Evolutionary conservation across 2,797 vertebrate genomes (phyloP).

Genomic region (Dicrostonyx torquatus): DNA sequence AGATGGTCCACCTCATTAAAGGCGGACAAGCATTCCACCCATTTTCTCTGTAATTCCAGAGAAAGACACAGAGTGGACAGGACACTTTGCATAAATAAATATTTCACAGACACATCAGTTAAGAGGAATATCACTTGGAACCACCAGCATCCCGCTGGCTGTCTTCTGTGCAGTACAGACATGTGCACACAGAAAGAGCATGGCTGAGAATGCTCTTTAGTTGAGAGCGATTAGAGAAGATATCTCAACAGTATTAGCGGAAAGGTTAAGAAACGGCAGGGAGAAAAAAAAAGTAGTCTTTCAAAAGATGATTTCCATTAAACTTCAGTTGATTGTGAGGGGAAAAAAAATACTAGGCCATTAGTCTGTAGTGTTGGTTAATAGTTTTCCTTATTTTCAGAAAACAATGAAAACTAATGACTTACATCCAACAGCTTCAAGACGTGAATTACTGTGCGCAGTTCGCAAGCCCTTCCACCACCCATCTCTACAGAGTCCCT

Average conservation of each 20-base stretch:
- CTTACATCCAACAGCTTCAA: slow-evolving; percentile 80
- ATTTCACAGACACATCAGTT: not conserved
- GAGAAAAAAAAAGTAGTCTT: not conserved
- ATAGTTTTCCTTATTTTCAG: slow-evolving; percentile 80
- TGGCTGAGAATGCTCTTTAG: slow-evolving; percentile 14
- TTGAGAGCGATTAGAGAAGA: slow-evolving; percentile 9
- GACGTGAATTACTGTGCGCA: slow-evolving; percentile 77
- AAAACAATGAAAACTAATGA: slow-evolving; percentile 82
- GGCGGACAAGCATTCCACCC: not conserved
- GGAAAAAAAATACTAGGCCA: not conserved
- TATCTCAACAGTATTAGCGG: slow-evolving; percentile 61
- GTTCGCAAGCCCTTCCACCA: slow-evolving; percentile 61
- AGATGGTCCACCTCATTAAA: slow-evolving; percentile 39
- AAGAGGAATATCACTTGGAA: not conserved
- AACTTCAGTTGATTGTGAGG: slow-evolving; percentile 50
- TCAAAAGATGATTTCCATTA: slow-evolving; percentile 61
- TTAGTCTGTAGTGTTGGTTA: slow-evolving; percentile 70
- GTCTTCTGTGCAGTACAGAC: not conserved
- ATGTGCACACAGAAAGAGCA: not conserved
- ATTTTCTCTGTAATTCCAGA: not conserved
- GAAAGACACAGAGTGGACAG: slow-evolving; percentile 7
- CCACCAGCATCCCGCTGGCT: not conserved
- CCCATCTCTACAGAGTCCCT: slow-evolving; percentile 59
- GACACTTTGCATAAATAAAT: not conserved
- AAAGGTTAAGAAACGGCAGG: slow-evolving; percentile 64